Conservation (phyloP, 2,797 vertebrate species). For the Anguilla pacifica region DNA sequence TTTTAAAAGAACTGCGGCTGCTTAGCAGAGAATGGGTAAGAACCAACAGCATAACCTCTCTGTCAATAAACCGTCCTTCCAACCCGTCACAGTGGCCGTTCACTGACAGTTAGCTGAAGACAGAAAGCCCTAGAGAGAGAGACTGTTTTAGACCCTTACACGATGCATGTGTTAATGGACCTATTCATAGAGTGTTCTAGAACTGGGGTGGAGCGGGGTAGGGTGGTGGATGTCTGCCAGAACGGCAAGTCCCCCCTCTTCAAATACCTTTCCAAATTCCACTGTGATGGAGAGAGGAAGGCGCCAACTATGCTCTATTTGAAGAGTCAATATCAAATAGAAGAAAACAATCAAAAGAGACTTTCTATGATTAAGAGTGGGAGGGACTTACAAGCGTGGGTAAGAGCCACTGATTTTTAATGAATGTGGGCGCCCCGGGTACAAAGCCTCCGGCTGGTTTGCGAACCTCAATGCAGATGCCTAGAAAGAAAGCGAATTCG, state of each 20-base stretch:
- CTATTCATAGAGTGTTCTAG: background rate
- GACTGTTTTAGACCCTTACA: too few relatives aligned
- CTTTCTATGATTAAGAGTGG: background rate
- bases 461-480: background rate
- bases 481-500: background rate
- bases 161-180: background rate
- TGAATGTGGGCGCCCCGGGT: background rate
- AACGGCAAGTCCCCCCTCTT: background rate
- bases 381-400: background rate
- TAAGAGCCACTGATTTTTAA: slow-evolving; percentile 23
- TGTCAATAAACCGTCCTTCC: too few relatives aligned
- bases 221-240: background rate
- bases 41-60: too few relatives aligned
- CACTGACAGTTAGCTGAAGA: too few relatives aligned
- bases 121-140: too few relatives aligned
- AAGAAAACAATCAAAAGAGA: background rate
- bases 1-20: background rate
- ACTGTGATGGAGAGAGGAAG: background rate
- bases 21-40: background rate
- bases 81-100: too few relatives aligned
- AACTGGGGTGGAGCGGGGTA: too few relatives aligned
- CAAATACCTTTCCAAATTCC: background rate
- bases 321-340: background rate
- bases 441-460: background rate
- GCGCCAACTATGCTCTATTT: background rate